Evolutionary conservation across 2,797 vertebrate genomes (phyloP).

Genomic region (Bovichtus variegatus): DNA sequence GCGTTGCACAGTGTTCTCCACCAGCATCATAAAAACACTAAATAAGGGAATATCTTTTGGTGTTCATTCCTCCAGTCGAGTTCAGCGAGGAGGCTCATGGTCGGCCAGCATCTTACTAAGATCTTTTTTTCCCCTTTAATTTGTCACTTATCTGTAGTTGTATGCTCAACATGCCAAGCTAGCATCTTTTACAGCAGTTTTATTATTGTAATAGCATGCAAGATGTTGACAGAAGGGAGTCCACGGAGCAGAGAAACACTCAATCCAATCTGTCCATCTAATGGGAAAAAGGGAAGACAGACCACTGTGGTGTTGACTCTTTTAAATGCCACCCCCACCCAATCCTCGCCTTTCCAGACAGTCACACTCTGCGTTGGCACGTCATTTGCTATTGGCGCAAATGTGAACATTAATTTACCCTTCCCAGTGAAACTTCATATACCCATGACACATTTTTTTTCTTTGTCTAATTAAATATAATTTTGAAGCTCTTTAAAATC

Average conservation of each 20-base stretch:
- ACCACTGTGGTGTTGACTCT: constrained; percentile 52
- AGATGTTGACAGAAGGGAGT: constrained; percentile 19
- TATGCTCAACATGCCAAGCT: constrained; percentile 10
- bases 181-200: constrained; percentile 2
- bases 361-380: constrained; percentile 59
- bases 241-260: constrained; percentile 40
- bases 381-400: constrained; percentile 73
- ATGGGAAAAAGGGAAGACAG: constrained; percentile 58
- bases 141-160: neutral
- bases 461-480: constrained; percentile 89
- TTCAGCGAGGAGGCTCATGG: neutral
- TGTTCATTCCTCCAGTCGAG: neutral
- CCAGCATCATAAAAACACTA: neutral
- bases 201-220: constrained; percentile 32
- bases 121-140: constrained; percentile 21
- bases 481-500: constrained; percentile 87
- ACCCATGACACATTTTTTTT: constrained; percentile 78
- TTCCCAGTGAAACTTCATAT: constrained; percentile 78
- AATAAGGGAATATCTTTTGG: neutral
- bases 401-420: constrained; percentile 80
- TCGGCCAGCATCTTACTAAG: neutral
- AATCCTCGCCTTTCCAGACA: constrained; percentile 60
- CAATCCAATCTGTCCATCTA: constrained; percentile 65
- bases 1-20: neutral
- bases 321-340: constrained; percentile 50